These are phyloP conservation scores for Pardosa pseudoannulata DNA, from an alignment of 2,888 invertebrate genomes.

Conservation along the genomic window DNA sequence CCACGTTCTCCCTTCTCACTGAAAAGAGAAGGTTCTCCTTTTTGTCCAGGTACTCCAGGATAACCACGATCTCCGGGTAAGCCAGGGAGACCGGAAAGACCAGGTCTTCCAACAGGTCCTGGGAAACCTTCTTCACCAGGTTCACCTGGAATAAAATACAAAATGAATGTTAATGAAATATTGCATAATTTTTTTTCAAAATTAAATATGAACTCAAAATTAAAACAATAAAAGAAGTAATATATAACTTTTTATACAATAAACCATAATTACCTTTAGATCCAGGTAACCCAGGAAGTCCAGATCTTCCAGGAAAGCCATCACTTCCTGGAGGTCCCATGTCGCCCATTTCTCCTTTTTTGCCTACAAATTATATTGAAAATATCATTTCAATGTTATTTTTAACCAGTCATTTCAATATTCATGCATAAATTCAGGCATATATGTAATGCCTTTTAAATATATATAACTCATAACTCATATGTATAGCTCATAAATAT, in stretches of 20 bases:
- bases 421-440: no score
- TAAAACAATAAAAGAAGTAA: no score
- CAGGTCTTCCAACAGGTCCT: slow-evolving; percentile 56
- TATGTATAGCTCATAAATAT: no score
- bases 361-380: slow-evolving; percentile 46
- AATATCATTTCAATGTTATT: no score
- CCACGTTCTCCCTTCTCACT: slow-evolving; percentile 62
- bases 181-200: no score
- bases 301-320: slow-evolving; percentile 81
- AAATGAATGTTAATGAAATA: no score
- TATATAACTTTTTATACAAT: no score
- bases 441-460: no score
- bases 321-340: slow-evolving; percentile 78
- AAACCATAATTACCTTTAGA: slow-evolving; percentile 40
- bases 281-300: slow-evolving; percentile 83
- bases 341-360: slow-evolving; percentile 70
- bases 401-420: no score
- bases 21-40: slow-evolving; percentile 59
- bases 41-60: slow-evolving; percentile 55
- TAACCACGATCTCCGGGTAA: slow-evolving; percentile 76
- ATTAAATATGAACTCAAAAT: no score
- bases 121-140: slow-evolving; percentile 76
- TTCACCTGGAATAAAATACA: slow-evolving; percentile 73
- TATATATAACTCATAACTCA: no score
- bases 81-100: slow-evolving; percentile 74